Conservation (phyloP, 53 echinoderm and acorn worm genomes). For the Stichopus horrens region DNA sequence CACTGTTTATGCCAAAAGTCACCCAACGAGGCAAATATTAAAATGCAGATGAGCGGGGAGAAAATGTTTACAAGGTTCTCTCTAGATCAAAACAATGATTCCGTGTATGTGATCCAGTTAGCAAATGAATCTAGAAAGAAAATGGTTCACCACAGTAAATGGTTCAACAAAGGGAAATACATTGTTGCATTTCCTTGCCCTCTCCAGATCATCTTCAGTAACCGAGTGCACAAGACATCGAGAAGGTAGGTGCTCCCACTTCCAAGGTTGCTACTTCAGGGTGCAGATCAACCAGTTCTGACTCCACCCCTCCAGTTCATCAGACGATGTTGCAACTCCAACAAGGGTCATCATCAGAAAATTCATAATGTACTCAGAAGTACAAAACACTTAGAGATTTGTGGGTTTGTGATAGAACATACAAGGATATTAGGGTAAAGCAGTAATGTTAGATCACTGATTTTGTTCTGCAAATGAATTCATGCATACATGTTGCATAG, state of each 20-base stretch:
- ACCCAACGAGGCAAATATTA: background rate
- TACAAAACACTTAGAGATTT: background rate
- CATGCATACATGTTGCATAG: no score
- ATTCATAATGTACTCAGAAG: background rate
- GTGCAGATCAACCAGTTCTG: background rate
- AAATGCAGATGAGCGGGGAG: constrained; percentile 8
- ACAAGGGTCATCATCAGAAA: background rate
- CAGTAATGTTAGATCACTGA: no score
- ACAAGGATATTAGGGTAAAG: no score
- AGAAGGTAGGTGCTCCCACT: background rate
- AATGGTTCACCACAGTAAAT: background rate
- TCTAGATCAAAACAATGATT: background rate
- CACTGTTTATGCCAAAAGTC: constrained; percentile 1
- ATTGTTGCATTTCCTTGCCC: background rate
- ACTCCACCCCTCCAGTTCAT: background rate
- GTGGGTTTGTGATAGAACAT: no score
- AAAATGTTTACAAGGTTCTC: constrained; percentile 9
- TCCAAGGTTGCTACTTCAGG: background rate
- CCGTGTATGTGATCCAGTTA: constrained; percentile 5
- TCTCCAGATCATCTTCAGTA: background rate
- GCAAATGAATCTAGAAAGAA: constrained; percentile 11
- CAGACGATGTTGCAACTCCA: background rate
- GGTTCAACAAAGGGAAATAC: constrained; percentile 20
- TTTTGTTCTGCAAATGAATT: no score
- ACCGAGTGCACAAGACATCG: no score